Base-by-base conservation (phyloP, 2,113 vertebrate species). In the Melanerpes aurifrons region DNA sequence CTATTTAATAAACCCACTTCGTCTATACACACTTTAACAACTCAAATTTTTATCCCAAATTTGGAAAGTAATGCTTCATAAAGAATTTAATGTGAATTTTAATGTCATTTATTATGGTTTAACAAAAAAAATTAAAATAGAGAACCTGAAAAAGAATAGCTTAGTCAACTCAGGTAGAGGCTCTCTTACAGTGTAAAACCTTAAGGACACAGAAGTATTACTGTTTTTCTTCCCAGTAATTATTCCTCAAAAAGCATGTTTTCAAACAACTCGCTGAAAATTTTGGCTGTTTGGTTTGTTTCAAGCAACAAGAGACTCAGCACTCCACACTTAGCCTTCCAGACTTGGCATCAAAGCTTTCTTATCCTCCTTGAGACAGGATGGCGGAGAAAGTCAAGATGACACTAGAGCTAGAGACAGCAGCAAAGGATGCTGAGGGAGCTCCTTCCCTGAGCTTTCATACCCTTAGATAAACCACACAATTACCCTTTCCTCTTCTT, bases 321-420 rank as follows among this genome's bases (percentile, higher is more conserved):
- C 37, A 61, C 7, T 2, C 10, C 75, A 19, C n/a, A 71, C 6
- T 82, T 4, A 57, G 57, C 11, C 24, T 68, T 59, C 22, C 56
- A 81, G 37, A 70, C 21, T 8, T 57, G 22, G 2, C 12, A 62
- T 21, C 16, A 88, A 79, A 83, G 20, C 19, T 3, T 85, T 62
- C 24, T 50, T 26, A 29, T 16, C 53, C 9, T 83, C 53, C 24
- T 47, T 32, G 20, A 7, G 40, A 58, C 1, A 12, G 57, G 28
- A 43, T 37, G 31, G 25, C 18, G 26, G 14, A 72, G 29, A 68
- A 93, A 80, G 21, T 19, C 12, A 83, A 45, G 76, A 77, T 48
- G 37, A 48, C 29, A 43, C 7, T 0, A 0, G 15, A 10, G 63
- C 9, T 4, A 5, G 19, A 59, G 11, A 75, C 20, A 59, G n/a